A percentile compares a stretch with the other conserved stretches of the same genome.
phyloP scores from a whole-genome alignment of 2,888 invertebrate species.

The Drosophila neonasuta region DNA sequence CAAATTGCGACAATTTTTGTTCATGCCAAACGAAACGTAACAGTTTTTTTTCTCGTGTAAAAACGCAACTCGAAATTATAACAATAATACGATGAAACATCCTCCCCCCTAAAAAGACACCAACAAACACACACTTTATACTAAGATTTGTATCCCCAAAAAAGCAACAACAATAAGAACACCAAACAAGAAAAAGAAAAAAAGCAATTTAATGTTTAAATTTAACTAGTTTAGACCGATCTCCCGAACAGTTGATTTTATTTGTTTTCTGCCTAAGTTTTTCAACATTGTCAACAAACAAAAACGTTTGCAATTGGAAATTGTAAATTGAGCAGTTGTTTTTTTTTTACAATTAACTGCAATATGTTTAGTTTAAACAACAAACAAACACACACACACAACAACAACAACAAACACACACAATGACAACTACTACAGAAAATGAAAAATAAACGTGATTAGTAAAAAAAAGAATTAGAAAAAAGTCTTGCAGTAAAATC shows the following conservation, averaged over 20 bases:
- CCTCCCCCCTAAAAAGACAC: conserved; percentile 33
- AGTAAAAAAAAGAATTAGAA: conserved; percentile 47
- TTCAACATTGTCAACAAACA: conserved; percentile 24
- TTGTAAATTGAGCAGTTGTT: conserved; percentile 47
- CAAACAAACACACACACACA: background rate
- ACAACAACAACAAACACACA: conserved; percentile 26
- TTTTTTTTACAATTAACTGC: conserved; percentile 46
- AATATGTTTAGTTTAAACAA: conserved; percentile 64
- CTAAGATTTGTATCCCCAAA: conserved; percentile 21
- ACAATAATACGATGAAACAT: conserved; percentile 16
- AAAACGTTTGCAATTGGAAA: conserved; percentile 44
- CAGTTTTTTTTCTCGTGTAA: conserved; percentile 21
- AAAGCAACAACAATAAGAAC: conserved; percentile 6
- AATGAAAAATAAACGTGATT: conserved; percentile 71
- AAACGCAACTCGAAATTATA: conserved; percentile 28
- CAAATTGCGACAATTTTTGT: conserved; percentile 60
- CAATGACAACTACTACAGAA: conserved; percentile 57
- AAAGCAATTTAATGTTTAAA: conserved; percentile 52
- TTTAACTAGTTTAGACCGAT: conserved; percentile 57
- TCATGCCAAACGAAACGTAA: conserved; percentile 63
- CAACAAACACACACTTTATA: conserved; percentile 33
- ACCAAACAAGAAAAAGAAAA: conserved; percentile 12
- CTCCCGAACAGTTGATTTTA: conserved; percentile 50
- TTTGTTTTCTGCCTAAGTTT: conserved; percentile 36
- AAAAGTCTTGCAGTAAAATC: conserved; percentile 28